A percentile compares a stretch with the other conserved stretches of the same genome.
These are phyloP conservation scores for Leptopilina drosophilae DNA, from an alignment of 2,888 invertebrate species.

Conservation along the genomic window DNA sequence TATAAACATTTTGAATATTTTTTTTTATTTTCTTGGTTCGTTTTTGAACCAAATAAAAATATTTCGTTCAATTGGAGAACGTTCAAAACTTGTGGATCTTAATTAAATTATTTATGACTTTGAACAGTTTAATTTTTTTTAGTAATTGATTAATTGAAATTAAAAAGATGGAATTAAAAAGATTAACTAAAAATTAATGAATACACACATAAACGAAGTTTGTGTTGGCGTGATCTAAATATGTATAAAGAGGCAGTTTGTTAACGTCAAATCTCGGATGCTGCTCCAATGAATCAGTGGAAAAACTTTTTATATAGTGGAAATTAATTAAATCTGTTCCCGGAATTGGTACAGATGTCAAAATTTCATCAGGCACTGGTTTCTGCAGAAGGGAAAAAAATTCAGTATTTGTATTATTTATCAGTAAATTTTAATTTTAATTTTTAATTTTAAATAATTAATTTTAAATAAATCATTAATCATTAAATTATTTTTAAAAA, in stretches of 20 bases:
- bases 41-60: too few species aligned
- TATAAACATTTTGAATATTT: too few species aligned
- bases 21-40: too few species aligned
- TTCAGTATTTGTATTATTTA: neutral
- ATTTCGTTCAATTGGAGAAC: too few species aligned
- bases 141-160: too few species aligned
- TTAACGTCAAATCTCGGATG: slow-evolving; percentile 81
- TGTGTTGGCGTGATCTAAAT: slow-evolving; percentile 88
- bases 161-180: too few species aligned
- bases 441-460: too few species aligned
- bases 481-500: too few species aligned
- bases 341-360: slow-evolving; percentile 87
- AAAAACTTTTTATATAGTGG: slow-evolving; percentile 80
- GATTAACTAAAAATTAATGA: slow-evolving; percentile 7
- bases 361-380: slow-evolving; percentile 84
- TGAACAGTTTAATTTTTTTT: too few species aligned
- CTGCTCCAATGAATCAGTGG: slow-evolving; percentile 75
- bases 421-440: slow-evolving; percentile 31
- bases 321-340: slow-evolving; percentile 85
- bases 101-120: too few species aligned
- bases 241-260: slow-evolving; percentile 85
- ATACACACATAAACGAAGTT: slow-evolving; percentile 90
- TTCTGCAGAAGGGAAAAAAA: slow-evolving; percentile 76
- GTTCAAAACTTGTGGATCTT: too few species aligned
- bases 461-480: too few species aligned